Evolutionary conservation across 2,797 vertebrate genomes (phyloP), one percentile per base, ranked within the genome.

Genomic region (Alosa sapidissima): DNA sequence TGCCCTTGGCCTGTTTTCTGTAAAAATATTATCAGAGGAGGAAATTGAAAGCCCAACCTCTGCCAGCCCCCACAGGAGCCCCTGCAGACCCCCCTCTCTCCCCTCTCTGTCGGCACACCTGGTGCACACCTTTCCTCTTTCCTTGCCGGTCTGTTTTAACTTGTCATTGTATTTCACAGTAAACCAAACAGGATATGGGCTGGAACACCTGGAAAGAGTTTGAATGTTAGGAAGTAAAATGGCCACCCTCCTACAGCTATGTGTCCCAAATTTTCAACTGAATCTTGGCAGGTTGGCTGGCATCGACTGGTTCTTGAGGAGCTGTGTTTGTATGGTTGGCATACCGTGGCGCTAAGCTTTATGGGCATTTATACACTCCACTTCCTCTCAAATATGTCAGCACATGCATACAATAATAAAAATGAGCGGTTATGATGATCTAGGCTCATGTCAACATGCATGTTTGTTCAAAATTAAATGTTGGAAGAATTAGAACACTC

Each of bases 161-260:
- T 58, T 21, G 55, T 58, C 55, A 21, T 58, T 58, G 55, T 58
- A 58, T 58, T 58, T 58, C 55, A 58, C 55, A 58, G 19, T n/a
- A 58, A 58, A 58, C 55, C 55, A 58, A 58, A 58, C 55, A 58
- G 55, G 55, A 58, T 58, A 58, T n/a, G 55, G 55, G 55, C 6
- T 58, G 55, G 55, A 58, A 58, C 55, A 58, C 55, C 55, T 58
- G 55, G 55, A 58, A 58, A 58, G 55, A 58, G 55, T 58, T 58
- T 58, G 55, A 58, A 58, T 58, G 55, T 58, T 58, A 58, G 55
- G 55, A 58, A 58, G 55, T 58, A n/a, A 58, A 58, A 58, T 58
- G 54, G 54, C 54, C 54, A 1, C 51, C 16, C 55, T 58, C 55
- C 19, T 19, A 3, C 55, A 58, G 55, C 55, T 58, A 58, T 5